phyloP scores from a whole-genome alignment of 2,113 vertebrate species.

The Sterrhoptilus dennistouni region DNA sequence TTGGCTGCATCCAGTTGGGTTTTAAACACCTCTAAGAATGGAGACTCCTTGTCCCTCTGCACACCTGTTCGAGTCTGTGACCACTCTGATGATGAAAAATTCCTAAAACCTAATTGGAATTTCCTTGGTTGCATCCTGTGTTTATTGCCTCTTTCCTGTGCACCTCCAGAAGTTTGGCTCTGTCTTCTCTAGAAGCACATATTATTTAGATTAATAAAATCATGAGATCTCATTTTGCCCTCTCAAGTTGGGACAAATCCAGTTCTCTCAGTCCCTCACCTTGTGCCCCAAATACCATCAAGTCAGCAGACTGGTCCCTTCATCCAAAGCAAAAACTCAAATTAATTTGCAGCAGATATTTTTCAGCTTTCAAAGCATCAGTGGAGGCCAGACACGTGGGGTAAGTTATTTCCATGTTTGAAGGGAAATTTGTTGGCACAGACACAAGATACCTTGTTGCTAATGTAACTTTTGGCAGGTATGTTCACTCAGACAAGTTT shows the following conservation, averaged over 20 bases:
- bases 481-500: neutral
- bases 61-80: neutral
- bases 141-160: neutral
- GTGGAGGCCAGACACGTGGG: neutral
- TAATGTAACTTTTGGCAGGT: conserved; percentile 56
- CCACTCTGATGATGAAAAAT: neutral
- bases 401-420: conserved; percentile 12
- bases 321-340: neutral
- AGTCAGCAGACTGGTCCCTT: neutral
- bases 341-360: neutral
- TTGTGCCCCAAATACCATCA: neutral
- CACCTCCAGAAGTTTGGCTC: neutral
- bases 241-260: neutral
- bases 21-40: neutral
- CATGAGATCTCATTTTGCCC: neutral
- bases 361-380: neutral
- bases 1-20: neutral
- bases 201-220: neutral
- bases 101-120: neutral
- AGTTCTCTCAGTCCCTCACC: neutral
- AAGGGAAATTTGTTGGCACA: conserved; percentile 19
- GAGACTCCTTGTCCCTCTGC: neutral
- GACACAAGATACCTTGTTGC: conserved; percentile 17
- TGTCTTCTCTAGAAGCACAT: neutral
- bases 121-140: neutral